Conservation (phyloP, 1,140 invertebrate species). For the Streblospio benedicti region DNA sequence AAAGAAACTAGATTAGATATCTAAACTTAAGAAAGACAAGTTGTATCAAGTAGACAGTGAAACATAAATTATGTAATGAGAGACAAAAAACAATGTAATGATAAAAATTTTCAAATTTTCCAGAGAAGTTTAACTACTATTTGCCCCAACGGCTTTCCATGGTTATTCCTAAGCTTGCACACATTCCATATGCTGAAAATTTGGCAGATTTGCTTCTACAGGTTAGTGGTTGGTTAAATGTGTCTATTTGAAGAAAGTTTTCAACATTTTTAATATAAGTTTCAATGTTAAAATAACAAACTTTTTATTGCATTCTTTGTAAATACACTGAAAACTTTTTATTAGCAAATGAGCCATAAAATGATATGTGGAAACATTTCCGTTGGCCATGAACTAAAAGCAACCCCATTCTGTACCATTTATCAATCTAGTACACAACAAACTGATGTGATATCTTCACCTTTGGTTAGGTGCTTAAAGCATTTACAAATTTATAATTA, state of each 20-base stretch:
- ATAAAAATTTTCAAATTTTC: conserved; percentile 22
- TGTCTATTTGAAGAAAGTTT: neutral
- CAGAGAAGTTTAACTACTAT: conserved; percentile 69
- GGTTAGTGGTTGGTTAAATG: conserved; percentile 35
- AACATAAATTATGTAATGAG: neutral
- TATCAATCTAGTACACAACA: too few species aligned
- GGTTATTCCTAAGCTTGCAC: conserved; percentile 78
- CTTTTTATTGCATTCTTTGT: neutral
- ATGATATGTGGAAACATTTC: neutral
- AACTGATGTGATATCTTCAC: too few species aligned
- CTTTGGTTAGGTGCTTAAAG: neutral
- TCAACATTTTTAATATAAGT: neutral
- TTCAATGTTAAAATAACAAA: neutral
- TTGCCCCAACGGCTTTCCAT: conserved; percentile 68
- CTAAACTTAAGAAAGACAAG: neutral
- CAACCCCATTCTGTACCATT: too few species aligned
- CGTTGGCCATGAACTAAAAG: too few species aligned
- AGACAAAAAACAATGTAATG: neutral
- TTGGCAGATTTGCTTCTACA: conserved; percentile 73
- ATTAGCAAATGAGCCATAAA: neutral
- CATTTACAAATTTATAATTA: neutral
- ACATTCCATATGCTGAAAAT: conserved; percentile 75
- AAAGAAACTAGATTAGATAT: neutral
- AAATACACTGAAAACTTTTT: neutral
- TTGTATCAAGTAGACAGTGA: neutral